A percentile compares a stretch with the other conserved stretches of the same genome.
Evolutionary conservation across 2,113 vertebrate genomes (phyloP).

Genomic region (Merops nubicus): DNA sequence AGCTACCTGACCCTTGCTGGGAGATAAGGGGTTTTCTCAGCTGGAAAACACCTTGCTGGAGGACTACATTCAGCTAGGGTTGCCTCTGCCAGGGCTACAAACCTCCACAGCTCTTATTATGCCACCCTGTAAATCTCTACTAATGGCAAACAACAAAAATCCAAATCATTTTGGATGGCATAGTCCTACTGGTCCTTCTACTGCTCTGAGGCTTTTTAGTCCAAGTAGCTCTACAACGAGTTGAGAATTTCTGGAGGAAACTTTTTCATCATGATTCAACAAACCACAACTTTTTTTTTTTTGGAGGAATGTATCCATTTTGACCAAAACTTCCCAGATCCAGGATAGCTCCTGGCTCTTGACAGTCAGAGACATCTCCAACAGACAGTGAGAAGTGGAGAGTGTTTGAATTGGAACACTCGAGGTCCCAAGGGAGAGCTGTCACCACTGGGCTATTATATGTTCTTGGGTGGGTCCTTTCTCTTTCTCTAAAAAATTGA

Average conservation of each 20-base stretch:
- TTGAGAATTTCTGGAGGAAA: neutral
- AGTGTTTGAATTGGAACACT: constrained; percentile 33
- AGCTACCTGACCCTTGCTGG: neutral
- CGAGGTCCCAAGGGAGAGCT: neutral
- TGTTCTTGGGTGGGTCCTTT: constrained; percentile 35
- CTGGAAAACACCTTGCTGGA: neutral
- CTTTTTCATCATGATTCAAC: constrained; percentile 27
- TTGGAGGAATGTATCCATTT: neutral
- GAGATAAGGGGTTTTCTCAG: neutral
- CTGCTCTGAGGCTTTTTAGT: neutral
- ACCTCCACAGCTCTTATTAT: neutral
- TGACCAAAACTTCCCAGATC: neutral
- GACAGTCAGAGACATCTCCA: neutral
- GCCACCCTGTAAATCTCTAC: neutral
- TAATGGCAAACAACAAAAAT: neutral
- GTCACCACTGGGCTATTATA: neutral
- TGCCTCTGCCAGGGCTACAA: neutral
- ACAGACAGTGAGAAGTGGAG: constrained; percentile 7
- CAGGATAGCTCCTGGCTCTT: constrained; percentile 27
- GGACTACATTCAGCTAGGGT: neutral
- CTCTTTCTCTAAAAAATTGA: neutral
- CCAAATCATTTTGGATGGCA: neutral
- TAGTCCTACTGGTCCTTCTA: neutral
- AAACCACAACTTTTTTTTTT: neutral
- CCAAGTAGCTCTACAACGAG: neutral